Conservation (phyloP, 2,113 vertebrate genomes). For the Semicossyphus pulcher region DNA sequence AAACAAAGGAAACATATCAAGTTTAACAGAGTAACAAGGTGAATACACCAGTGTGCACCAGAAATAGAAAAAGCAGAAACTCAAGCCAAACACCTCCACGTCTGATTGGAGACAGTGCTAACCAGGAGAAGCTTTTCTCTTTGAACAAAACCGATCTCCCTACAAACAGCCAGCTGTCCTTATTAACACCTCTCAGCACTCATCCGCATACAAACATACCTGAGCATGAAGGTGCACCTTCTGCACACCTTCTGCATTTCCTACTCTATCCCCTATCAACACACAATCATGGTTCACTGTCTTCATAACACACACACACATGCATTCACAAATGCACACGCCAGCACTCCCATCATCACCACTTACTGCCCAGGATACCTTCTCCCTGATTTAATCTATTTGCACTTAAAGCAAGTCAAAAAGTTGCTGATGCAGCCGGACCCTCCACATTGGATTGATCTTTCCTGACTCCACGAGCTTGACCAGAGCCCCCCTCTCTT, state of each 20-base stretch:
- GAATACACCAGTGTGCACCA: neutral
- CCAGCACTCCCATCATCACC: slow-evolving; percentile 26
- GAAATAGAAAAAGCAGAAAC: slow-evolving; percentile 21
- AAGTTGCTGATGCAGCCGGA: slow-evolving; percentile 71
- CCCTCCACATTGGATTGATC: slow-evolving; percentile 70
- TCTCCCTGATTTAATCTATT: slow-evolving; percentile 69
- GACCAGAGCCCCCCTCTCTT: slow-evolving; percentile 1
- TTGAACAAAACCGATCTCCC: neutral
- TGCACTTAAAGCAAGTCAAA: slow-evolving; percentile 65
- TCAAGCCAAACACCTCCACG: slow-evolving; percentile 30
- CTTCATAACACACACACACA: slow-evolving; percentile 1
- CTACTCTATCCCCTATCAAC: rapidly evolving
- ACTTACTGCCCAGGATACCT: slow-evolving; percentile 39
- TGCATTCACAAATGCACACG: neutral
- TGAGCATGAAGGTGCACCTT: neutral
- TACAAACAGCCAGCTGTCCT: slow-evolving; percentile 21
- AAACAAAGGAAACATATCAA: neutral
- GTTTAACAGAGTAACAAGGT: neutral
- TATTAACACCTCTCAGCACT: slow-evolving; percentile 39
- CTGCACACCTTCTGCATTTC: neutral
- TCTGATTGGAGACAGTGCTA: neutral
- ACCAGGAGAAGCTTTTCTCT: slow-evolving; percentile 8
- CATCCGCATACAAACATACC: neutral
- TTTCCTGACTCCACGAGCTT: slow-evolving; percentile 34
- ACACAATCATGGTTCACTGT: neutral